Evolutionary conservation across 2,113 vertebrate genomes (phyloP), one percentile per base, ranked within the genome.

Genomic region (Pipa parva): DNA sequence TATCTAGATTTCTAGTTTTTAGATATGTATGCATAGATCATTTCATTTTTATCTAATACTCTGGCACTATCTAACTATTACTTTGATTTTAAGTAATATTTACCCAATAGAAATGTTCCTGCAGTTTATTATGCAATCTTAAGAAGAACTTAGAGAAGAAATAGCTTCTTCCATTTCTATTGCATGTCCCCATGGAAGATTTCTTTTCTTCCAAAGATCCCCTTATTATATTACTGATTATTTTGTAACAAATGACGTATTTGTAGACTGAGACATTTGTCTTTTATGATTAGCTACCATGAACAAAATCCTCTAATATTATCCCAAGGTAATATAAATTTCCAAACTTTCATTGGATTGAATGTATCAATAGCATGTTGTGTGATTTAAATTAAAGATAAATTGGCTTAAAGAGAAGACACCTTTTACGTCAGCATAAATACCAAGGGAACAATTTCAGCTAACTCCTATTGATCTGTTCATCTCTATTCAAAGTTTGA

Each of bases 371-470:
- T 70, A 70, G 60, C 66, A 31, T 61, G 58, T 54, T 45, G 37
- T 49, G 61, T 70, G 33, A 39, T 61, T 54, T 60, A 70, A 60
- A 68, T 59, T 39, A 59, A 51, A 70, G 33, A 70, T 61, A 46
- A 70, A 70, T 70, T 61, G 66, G 58, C 26, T 45, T 61, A 61
- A 54, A 39, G 15, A 21, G 15, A 60, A 61, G 58, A 61, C 66
- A 70, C 66, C 58, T 54, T 70, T 51, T 60, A 70, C 66, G 66
- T 70, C 66, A 70, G 25, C 51, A 31, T 51, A 70, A 61, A 70
- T 70, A 46, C 25, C 66, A 61, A 61, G 66, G 66, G 66, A 45
- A 54, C 66, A 70, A 61, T 61, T 61, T 61, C 25, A 31, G 27
- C 24, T 70, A 54, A 61, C 33, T 37, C 24, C 20, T 61, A 70